These are phyloP conservation scores for Isoperla grammatica DNA, from an alignment of 2,888 invertebrate genomes.

Conservation along the genomic window DNA sequence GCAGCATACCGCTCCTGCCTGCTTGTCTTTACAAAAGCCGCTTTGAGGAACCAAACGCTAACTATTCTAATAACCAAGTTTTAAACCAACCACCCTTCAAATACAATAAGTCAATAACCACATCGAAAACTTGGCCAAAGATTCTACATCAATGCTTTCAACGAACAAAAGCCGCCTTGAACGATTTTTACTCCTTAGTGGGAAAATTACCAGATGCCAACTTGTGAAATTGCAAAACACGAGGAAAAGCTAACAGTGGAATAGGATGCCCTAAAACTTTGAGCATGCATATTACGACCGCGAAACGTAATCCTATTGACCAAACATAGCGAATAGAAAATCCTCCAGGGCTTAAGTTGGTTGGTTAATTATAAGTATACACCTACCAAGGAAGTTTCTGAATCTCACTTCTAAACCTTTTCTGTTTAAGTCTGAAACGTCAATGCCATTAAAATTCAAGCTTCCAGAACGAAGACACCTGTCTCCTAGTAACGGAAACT, in stretches of 20 bases:
- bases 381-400: neutral
- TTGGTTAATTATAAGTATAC: conserved; percentile 3
- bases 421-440: conserved; percentile 12
- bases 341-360: neutral
- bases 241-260: no score
- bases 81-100: neutral
- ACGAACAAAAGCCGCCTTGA: conserved; percentile 7
- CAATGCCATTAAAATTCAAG: conserved; percentile 16
- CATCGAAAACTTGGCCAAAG: neutral
- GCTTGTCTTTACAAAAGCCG: neutral
- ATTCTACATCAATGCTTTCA: neutral
- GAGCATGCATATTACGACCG: no score
- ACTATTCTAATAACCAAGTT: conserved; percentile 1
- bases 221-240: neutral
- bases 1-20: neutral
- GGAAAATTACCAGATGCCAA: conserved; percentile 5
- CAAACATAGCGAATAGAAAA: conserved; percentile 2
- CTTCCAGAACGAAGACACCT: conserved; percentile 9
- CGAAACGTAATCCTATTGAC: conserved; percentile 8
- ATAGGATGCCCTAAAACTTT: no score
- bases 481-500: conserved; percentile 7
- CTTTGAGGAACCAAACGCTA: conserved; percentile 9
- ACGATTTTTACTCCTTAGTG: conserved; percentile 1
- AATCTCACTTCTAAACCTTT: conserved; percentile 6
- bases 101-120: conserved; percentile 16